A percentile compares a stretch with the other conserved stretches of the same genome.
Evolutionary conservation across 2,113 vertebrate species (phyloP).

Genomic region (Cathartes aura): DNA sequence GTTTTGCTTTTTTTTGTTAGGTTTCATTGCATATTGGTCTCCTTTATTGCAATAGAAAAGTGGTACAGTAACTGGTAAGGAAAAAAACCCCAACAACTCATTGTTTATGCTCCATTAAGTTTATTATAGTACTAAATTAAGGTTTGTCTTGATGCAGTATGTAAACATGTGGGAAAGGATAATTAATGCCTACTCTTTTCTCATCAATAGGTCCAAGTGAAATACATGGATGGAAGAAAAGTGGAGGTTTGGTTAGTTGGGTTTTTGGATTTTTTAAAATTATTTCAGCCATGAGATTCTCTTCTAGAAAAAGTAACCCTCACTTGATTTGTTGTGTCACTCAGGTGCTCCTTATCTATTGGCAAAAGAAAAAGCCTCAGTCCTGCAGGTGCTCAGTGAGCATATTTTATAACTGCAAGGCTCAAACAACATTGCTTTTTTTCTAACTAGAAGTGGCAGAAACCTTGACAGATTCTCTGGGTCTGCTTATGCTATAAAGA

Average conservation of each 20-base stretch:
- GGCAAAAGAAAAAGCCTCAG: background rate
- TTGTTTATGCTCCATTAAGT: background rate
- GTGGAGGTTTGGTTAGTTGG: background rate
- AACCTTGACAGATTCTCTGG: background rate
- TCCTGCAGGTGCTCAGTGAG: background rate
- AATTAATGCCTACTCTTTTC: background rate
- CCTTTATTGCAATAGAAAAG: background rate
- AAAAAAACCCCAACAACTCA: background rate
- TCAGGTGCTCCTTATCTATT: background rate
- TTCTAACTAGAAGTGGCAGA: background rate
- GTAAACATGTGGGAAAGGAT: background rate
- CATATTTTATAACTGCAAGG: background rate
- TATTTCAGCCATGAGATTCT: background rate
- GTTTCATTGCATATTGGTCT: background rate
- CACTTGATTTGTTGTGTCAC: background rate
- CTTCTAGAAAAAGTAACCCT: background rate
- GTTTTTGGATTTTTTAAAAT: background rate
- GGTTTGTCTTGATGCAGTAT: background rate
- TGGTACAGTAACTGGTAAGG: background rate
- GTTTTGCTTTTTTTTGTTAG: background rate
- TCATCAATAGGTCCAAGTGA: background rate
- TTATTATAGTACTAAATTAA: background rate
- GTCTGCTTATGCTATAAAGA: background rate
- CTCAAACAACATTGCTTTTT: background rate
- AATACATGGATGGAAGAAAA: background rate